Evolutionary conservation across 1,140 invertebrate genomes (phyloP).

Genomic region (Hyposmocoma kahamanoa): DNA sequence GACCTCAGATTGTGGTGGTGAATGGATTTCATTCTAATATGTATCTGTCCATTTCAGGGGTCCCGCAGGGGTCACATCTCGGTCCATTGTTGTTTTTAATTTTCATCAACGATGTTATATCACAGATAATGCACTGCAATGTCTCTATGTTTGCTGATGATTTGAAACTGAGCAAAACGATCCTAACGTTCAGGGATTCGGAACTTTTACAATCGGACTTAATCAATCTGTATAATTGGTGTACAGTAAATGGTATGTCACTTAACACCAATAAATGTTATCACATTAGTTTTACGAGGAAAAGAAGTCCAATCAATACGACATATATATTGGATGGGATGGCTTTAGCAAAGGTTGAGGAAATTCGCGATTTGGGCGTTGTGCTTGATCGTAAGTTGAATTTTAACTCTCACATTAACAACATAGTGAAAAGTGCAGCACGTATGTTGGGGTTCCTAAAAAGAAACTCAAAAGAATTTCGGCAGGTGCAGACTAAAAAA

Average conservation of each 20-base stretch:
- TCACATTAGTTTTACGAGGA: background rate
- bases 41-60: background rate
- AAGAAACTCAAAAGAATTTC: background rate
- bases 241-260: background rate
- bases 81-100: background rate
- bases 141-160: background rate
- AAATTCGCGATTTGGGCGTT: background rate
- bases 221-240: background rate
- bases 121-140: background rate
- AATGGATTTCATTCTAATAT: background rate
- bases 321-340: background rate
- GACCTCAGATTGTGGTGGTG: background rate
- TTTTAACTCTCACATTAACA: background rate
- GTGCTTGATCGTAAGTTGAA: background rate
- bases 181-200: background rate
- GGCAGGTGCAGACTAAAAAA: background rate
- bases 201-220: background rate
- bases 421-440: background rate
- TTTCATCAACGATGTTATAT: background rate
- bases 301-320: background rate
- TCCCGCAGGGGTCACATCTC: background rate
- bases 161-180: background rate
- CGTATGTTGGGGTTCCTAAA: background rate
- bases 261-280: background rate
- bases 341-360: background rate